phyloP scores from a whole-genome alignment of 2,888 invertebrate genomes.

The Yponomeuta evonymella region DNA sequence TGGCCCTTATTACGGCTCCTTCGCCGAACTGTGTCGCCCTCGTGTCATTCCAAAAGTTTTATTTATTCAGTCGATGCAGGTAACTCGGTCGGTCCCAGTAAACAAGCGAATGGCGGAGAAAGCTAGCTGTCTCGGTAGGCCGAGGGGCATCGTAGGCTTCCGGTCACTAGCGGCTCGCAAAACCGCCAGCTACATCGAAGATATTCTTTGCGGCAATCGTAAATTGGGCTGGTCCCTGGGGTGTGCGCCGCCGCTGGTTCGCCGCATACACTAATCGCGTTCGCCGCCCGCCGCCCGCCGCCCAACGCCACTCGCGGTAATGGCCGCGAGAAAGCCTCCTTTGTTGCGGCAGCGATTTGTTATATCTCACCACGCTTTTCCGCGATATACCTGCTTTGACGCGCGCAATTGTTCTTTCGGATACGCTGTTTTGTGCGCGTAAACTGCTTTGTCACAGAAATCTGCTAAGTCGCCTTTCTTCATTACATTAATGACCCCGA shows the following conservation, averaged over 20 bases:
- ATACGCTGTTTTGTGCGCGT: slow-evolving; percentile 65
- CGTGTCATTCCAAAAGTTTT: slow-evolving; percentile 40
- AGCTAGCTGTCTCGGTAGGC: background rate
- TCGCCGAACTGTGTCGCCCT: slow-evolving; percentile 48
- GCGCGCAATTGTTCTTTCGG: slow-evolving; percentile 72
- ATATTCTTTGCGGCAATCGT: slow-evolving; percentile 71
- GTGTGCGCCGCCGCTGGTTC: slow-evolving; percentile 30
- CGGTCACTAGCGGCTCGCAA: slow-evolving; percentile 58
- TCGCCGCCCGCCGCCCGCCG: slow-evolving; percentile 39
- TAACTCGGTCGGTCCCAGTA: slow-evolving; percentile 6
- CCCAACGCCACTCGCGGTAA: slow-evolving; percentile 43
- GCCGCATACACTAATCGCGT: slow-evolving; percentile 60
- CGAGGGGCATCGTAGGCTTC: slow-evolving; percentile 27
- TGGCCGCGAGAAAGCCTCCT: slow-evolving; percentile 73
- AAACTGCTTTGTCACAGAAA: slow-evolving; percentile 72
- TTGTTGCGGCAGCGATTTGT: slow-evolving; percentile 71
- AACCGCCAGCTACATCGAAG: slow-evolving; percentile 59
- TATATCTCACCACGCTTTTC: slow-evolving; percentile 66
- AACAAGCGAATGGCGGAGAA: slow-evolving; percentile 7
- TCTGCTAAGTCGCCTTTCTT: slow-evolving; percentile 57
- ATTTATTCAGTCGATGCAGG: slow-evolving; percentile 34
- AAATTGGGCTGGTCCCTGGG: slow-evolving; percentile 52
- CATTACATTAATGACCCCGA: slow-evolving; percentile 37
- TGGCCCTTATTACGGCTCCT: slow-evolving; percentile 71
- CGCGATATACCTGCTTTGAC: slow-evolving; percentile 68